These are phyloP conservation scores for Phyllostomus hastatus DNA, from an alignment of 2,113 vertebrate species.

Conservation along the genomic window DNA sequence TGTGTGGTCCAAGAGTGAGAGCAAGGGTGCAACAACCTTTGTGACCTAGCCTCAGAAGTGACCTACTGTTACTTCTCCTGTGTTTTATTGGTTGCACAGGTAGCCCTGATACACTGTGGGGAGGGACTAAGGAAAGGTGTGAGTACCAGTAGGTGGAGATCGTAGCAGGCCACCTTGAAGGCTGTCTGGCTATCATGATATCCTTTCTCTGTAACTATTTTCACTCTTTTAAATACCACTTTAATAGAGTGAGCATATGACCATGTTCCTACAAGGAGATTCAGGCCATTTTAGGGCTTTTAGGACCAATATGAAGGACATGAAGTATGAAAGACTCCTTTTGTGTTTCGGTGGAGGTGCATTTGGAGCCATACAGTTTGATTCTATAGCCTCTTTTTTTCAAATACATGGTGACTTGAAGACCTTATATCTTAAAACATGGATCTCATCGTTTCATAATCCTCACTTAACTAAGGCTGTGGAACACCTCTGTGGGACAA, in stretches of 20 bases:
- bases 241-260: background rate
- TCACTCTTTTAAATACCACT: background rate
- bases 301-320: background rate
- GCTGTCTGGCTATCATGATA: background rate
- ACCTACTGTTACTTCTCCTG: background rate
- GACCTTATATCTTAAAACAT: background rate
- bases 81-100: background rate
- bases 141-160: background rate
- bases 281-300: background rate
- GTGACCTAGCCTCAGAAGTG: background rate
- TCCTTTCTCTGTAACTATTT: background rate
- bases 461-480: background rate
- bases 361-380: background rate
- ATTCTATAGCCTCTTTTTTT: background rate
- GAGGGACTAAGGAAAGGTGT: background rate
- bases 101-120: background rate
- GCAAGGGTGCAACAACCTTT: background rate
- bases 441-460: background rate
- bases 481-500: background rate
- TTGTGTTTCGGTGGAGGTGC: background rate
- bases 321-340: background rate
- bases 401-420: background rate
- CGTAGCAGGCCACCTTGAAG: background rate
- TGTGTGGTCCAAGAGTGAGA: background rate
- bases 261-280: background rate